A percentile compares a stretch with the other conserved stretches of the same genome.
Conservation (phyloP, 2,797 vertebrate genomes). For the Melanotaenia nigrans region DNA sequence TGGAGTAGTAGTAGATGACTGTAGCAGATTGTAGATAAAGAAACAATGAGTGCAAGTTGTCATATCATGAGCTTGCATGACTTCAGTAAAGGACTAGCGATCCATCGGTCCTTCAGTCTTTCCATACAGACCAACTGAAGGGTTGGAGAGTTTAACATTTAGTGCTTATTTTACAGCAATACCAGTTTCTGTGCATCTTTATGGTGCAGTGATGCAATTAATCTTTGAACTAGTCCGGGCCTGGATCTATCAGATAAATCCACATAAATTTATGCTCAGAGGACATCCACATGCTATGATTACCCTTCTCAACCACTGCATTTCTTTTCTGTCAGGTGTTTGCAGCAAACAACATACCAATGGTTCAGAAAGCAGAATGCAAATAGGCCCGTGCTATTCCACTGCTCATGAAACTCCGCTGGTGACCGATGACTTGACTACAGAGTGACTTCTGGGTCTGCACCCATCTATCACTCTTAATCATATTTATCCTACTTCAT, state of each 20-base stretch:
- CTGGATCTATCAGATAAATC: background rate
- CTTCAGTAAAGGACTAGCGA: background rate
- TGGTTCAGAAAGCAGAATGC: too few relatives aligned
- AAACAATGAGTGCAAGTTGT: background rate
- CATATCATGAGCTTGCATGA: background rate
- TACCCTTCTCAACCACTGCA: background rate
- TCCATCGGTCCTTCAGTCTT: background rate
- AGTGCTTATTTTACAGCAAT: background rate
- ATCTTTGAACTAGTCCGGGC: background rate
- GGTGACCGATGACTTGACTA: background rate
- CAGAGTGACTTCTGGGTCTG: background rate
- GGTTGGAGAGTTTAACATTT: background rate
- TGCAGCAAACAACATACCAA: too few relatives aligned
- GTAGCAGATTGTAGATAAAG: background rate
- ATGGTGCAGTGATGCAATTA: too few relatives aligned
- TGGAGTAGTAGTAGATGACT: background rate
- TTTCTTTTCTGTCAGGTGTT: background rate
- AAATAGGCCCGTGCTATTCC: background rate
- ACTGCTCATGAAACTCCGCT: background rate
- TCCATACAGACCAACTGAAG: background rate
- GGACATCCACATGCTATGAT: background rate
- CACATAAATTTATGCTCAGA: background rate
- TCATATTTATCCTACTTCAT: too few relatives aligned
- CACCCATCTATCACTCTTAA: too few relatives aligned
- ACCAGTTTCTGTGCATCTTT: background rate